Base-by-base conservation (phyloP, 2,888 invertebrate species). In the Pristionchus maxplancki region DNA sequence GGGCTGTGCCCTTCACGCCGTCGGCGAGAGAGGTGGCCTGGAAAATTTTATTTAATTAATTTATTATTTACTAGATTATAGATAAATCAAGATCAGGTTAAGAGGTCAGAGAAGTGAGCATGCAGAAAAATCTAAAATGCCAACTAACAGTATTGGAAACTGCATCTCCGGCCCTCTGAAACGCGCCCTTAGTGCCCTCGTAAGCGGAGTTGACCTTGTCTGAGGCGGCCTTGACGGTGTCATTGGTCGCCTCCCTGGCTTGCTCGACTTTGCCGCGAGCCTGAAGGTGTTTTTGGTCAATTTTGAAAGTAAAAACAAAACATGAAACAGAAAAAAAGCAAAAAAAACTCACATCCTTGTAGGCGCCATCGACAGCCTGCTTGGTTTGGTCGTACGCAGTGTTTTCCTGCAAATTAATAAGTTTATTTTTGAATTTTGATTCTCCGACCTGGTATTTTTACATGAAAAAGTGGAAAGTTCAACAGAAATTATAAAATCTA, bases 171-270 rank as follows among this genome's bases (percentile, higher is more conserved):
- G 58, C 58, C n/a, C 58, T 58, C 58, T 58, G n/a, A 58, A 58
- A 58, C n/a, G 58, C 58, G 58, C 58, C 58, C 58, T 58, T 58
- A 58, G 58, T 58, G 58, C 58, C 58, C 58, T 58, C 58, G 58
- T 58, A 58, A n/a, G 58, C 58, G 58, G 58, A 58, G 58, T n/a
- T 58, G 58, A 58, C 58, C 58, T 58, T 58, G n/a, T 58, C 58
- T 1, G 58, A n/a, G 0, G 58, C 58, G 8, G 58, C n/a, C 58
- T 58, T 58, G 24, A 58, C n/a, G 0, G 58, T n/a, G n/a, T 58
- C 58, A n/a, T 58, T 58, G 6, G 58, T 58, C 0, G 58, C 58
- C n/a, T 58, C 58, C n/a, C n/a, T 58, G 0, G 58, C 58, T 8
- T 58, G 58, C n/a, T 58, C 58, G 58, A 58, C 58, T 8, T 58